Evolutionary conservation across 2,113 vertebrate species (phyloP).

Genomic region (Chascanopsetta lugubris): DNA sequence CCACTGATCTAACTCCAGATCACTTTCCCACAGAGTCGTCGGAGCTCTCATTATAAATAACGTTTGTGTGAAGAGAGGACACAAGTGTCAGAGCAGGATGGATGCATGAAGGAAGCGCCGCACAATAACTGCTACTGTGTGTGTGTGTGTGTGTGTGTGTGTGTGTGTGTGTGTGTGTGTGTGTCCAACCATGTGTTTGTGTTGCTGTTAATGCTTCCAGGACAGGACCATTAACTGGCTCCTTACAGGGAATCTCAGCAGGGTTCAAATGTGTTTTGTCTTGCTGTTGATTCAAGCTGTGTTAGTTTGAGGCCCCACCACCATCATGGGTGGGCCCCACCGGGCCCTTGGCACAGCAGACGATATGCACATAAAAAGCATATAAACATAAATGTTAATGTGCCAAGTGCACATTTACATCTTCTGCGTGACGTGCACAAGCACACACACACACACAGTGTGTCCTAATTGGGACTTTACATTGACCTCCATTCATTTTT

Average conservation of each 20-base stretch:
- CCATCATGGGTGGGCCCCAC: slow-evolving; percentile 76
- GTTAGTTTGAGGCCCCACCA: slow-evolving; percentile 58
- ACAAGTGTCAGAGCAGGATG: slow-evolving; percentile 37
- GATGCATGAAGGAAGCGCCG: slow-evolving; percentile 19
- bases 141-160: too few species aligned
- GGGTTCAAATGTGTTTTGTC: slow-evolving; percentile 69
- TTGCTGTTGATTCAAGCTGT: slow-evolving; percentile 70
- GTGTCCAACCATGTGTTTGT: slow-evolving; percentile 28
- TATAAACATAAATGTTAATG: slow-evolving; percentile 2
- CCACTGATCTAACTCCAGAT: slow-evolving; percentile 23
- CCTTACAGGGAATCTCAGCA: slow-evolving; percentile 62
- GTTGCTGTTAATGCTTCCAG: slow-evolving; percentile 55
- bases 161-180: too few species aligned
- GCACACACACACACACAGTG: slow-evolving; percentile 5
- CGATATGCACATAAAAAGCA: slow-evolving; percentile 19
- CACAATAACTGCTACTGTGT: slow-evolving; percentile 55
- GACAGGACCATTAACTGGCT: slow-evolving; percentile 61
- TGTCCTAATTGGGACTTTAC: too few species aligned
- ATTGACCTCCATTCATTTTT: too few species aligned
- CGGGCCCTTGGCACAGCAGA: slow-evolving; percentile 40
- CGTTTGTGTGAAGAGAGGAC: slow-evolving; percentile 26
- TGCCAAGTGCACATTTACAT: slow-evolving; percentile 13
- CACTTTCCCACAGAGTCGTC: slow-evolving; percentile 35
- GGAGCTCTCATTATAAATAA: slow-evolving; percentile 10
- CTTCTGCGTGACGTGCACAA: neutral